phyloP scores from a whole-genome alignment of 2,888 invertebrate species.

The Incurvaria masculella region DNA sequence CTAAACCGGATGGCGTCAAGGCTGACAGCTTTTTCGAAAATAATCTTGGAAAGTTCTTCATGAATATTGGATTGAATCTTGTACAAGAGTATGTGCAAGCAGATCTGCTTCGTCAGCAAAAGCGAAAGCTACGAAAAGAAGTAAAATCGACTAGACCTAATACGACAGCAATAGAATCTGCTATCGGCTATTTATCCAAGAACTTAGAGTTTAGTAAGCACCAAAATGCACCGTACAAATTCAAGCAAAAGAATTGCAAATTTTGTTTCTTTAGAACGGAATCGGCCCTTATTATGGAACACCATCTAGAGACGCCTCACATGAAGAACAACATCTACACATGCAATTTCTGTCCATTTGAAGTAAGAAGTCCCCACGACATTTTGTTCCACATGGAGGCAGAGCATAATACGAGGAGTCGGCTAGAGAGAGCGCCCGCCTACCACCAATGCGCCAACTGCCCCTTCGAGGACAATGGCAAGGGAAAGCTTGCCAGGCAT shows the following conservation, averaged over 20 bases:
- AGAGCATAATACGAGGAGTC: constrained; percentile 85
- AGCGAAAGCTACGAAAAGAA: constrained; percentile 79
- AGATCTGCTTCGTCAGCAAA: constrained; percentile 85
- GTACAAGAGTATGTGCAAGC: constrained; percentile 94
- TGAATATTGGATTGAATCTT: constrained; percentile 88
- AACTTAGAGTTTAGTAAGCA: constrained; percentile 86
- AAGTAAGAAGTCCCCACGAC: constrained; percentile 85
- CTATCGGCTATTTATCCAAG: constrained; percentile 81
- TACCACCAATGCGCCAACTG: constrained; percentile 95
- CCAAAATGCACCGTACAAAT: constrained; percentile 80
- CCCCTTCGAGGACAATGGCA: constrained; percentile 92
- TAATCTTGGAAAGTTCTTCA: constrained; percentile 87
- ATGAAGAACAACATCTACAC: constrained; percentile 84
- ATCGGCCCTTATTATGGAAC: constrained; percentile 80
- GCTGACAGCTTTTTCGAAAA: constrained; percentile 79
- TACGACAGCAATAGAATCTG: constrained; percentile 71
- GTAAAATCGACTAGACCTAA: constrained; percentile 58
- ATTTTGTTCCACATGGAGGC: constrained; percentile 94
- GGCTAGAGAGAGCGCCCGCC: constrained; percentile 82
- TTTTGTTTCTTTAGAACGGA: constrained; percentile 92
- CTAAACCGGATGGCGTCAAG: constrained; percentile 34
- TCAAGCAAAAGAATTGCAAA: constrained; percentile 80
- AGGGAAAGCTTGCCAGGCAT: constrained; percentile 88
- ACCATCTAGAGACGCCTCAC: constrained; percentile 90
- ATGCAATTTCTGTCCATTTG: constrained; percentile 84